Percentiles rank a stretch among this genome's conserved stretches.
Conservation (phyloP, 2,888 invertebrate genomes). For the Portevinia maculata region DNA sequence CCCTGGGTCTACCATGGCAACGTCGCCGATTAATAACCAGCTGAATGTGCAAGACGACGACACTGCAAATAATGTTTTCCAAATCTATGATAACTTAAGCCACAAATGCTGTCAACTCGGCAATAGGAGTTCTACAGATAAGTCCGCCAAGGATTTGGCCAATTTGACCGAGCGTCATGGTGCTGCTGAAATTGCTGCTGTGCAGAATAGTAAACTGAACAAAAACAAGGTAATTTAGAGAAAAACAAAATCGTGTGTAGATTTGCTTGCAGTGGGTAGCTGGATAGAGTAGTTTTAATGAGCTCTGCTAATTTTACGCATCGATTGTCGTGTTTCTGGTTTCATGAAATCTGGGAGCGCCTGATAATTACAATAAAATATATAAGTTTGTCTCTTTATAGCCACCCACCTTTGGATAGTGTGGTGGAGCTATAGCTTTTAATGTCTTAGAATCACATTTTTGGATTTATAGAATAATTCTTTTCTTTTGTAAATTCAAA, state of each 20-base stretch:
- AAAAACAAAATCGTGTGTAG: not conserved
- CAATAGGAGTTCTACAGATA: conserved; percentile 45
- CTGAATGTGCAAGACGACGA: conserved; percentile 12
- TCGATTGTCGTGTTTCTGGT: conserved; percentile 25
- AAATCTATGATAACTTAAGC: conserved; percentile 42
- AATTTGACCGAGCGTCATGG: conserved; percentile 78
- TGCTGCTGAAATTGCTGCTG: conserved; percentile 46
- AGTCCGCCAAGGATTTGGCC: conserved; percentile 78
- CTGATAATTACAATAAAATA: conserved; percentile 16
- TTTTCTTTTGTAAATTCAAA: too few relatives aligned
- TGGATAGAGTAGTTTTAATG: conserved; percentile 13
- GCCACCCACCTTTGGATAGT: conserved; percentile 24
- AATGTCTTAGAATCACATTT: conserved; percentile 35
- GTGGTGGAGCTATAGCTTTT: conserved; percentile 21
- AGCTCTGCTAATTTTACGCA: conserved; percentile 55
- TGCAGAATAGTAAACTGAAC: conserved; percentile 11
- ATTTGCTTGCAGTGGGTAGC: not conserved
- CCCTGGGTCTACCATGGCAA: conserved; percentile 59
- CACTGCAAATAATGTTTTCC: conserved; percentile 16
- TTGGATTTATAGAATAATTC: too few relatives aligned
- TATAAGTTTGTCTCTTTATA: not conserved
- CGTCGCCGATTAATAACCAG: conserved; percentile 22
- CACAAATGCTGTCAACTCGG: conserved; percentile 1
- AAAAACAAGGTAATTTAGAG: conserved; percentile 49
- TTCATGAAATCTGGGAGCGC: conserved; percentile 44